Evolutionary conservation across 2,888 invertebrate genomes (phyloP).

Genomic region (Drosophila anomelani): DNA sequence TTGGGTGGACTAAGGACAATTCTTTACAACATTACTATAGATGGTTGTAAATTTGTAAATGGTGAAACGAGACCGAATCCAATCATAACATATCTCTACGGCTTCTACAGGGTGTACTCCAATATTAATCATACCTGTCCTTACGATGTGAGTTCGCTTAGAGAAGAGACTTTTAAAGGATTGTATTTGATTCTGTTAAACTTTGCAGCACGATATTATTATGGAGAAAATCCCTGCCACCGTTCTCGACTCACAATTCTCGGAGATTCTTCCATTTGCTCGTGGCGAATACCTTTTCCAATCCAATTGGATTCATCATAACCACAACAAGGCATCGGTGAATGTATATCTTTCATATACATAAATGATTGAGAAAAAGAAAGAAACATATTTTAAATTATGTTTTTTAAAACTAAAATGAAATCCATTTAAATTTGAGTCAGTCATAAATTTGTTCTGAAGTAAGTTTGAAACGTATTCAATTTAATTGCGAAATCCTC

Average conservation of each 20-base stretch:
- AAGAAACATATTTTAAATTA: neutral
- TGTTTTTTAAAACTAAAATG: neutral
- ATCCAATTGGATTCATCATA: constrained; percentile 3
- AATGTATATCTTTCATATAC: constrained; percentile 9
- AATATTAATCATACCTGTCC: constrained; percentile 26
- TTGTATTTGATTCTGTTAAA: no score
- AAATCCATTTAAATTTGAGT: neutral
- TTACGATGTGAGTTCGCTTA: constrained; percentile 1
- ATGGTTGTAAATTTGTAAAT: constrained; percentile 10
- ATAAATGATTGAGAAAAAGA: neutral
- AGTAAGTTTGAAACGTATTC: neutral
- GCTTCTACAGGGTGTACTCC: neutral
- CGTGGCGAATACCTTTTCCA: constrained; percentile 3
- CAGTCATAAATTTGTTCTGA: accelerated
- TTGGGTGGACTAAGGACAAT: constrained; percentile 16
- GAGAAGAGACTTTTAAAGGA: neutral
- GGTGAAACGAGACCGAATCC: constrained; percentile 1
- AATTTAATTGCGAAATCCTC: neutral
- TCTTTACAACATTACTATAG: constrained; percentile 34
- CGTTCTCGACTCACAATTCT: constrained; percentile 12
- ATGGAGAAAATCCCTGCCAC: constrained; percentile 34
- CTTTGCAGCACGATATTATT: constrained; percentile 19
- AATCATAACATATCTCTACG: neutral
- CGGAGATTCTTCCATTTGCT: constrained; percentile 14
- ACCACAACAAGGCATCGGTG: neutral